These are phyloP conservation scores for Sardina pilchardus DNA, from an alignment of 2,113 vertebrate species.

Conservation along the genomic window DNA sequence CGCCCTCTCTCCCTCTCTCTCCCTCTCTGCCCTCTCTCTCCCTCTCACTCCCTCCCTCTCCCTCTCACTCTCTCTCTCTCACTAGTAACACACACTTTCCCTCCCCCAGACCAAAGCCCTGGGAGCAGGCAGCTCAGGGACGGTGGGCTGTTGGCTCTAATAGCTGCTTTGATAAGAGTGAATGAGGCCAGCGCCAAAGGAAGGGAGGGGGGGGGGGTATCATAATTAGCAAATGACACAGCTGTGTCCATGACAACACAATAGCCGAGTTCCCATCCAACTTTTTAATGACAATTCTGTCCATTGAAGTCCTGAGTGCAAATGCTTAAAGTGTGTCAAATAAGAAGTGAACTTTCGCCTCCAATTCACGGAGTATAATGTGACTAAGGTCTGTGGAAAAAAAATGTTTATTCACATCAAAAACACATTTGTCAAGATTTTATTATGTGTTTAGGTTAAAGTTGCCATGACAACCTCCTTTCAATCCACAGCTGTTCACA, in stretches of 20 bases:
- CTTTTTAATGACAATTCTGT: not conserved
- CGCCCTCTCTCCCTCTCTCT: no score
- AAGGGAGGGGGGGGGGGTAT: not conserved
- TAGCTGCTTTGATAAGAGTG: not conserved
- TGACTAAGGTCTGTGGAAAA: not conserved
- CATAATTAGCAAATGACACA: not conserved
- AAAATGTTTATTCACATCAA: not conserved
- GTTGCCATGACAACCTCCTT: not conserved
- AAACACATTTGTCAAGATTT: not conserved
- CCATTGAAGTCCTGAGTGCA: not conserved
- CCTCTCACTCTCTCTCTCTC: not conserved
- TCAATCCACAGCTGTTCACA: not conserved
- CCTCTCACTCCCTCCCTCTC: not conserved
- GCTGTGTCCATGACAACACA: slow-evolving; percentile 8
- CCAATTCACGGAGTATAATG: no score
- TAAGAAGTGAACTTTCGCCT: no score
- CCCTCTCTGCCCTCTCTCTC: no score
- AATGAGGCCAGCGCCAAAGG: not conserved
- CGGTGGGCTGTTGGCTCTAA: not conserved
- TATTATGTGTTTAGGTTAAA: not conserved
- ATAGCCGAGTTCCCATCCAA: not conserved
- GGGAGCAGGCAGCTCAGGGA: not conserved
- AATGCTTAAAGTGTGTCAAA: no score
- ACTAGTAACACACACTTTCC: no score
- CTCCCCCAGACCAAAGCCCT: not conserved